Base-by-base conservation (phyloP, 2,113 vertebrate genomes). In the Triplophysa rosa region DNA sequence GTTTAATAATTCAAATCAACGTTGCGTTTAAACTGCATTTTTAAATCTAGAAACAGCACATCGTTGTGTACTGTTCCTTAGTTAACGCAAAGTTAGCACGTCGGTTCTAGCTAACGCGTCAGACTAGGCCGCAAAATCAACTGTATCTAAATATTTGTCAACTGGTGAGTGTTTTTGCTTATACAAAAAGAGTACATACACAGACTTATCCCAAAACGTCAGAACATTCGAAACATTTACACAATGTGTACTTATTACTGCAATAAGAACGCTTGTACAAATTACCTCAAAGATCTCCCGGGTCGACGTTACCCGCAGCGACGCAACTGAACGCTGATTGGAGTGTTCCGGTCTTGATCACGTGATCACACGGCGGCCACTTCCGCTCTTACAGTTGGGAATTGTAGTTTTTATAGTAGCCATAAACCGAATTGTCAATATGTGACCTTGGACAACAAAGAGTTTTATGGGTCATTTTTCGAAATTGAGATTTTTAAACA, bases 271-370 rank as follows among this genome's bases (percentile, higher is more conserved):
- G 52, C 26, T n/a, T 52, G 0, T 2, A 19, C 13, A 11, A 21
- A 19, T 77, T 89, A 87, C 83, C 88, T 87, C 86, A 86, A 77
- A 58, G 73, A 82, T 87, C 80, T 86, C 88, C 83, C 84, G 77
- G 58, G 52, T 75, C 61, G 66, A 82, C 16, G 23, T 79, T 72
- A 80, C 81, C 64, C 67, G 78, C 85, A 75, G 68, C 78, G 77
- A 80, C 16, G 80, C 66, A 65, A 79, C 61, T 45, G 23, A 4
- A 58, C 67, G 52, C 56, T 82, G 82, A 73, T 68, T 65, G 76
- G 81, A 66, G 69, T 73, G 52, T 79, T 82, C 40, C 67, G 79
- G 29, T 37, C 42, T 79, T 24, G 26, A 54, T 29, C 45, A 61
- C 77, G 68, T 79, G 26, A 84, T 81, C 78, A 80, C 9, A 17